These are phyloP conservation scores for Aricia agestis DNA, from an alignment of 1,140 invertebrate genomes.

Conservation along the genomic window DNA sequence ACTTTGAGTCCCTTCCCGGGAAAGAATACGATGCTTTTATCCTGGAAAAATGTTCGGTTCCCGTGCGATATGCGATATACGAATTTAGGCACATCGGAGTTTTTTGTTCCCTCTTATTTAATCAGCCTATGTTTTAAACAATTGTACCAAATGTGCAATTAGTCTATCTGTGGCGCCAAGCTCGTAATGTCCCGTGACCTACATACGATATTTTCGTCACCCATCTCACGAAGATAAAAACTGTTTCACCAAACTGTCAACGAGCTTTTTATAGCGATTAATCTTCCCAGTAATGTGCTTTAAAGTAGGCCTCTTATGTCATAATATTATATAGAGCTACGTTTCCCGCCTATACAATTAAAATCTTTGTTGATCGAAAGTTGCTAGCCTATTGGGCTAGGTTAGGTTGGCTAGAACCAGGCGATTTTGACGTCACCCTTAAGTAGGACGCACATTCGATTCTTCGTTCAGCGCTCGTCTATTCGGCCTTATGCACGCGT, in stretches of 20 bases:
- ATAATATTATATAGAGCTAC: background rate
- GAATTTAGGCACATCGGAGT: too few relatives aligned
- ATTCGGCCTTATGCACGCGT: slow-evolving; percentile 25
- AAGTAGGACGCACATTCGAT: background rate
- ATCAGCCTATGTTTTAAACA: too few relatives aligned
- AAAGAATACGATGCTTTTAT: too few relatives aligned
- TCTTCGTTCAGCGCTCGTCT: background rate
- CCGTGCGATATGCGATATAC: too few relatives aligned
- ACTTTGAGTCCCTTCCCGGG: too few relatives aligned
- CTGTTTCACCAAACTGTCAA: background rate
- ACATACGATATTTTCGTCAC: slow-evolving; percentile 24
- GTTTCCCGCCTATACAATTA: too few relatives aligned
- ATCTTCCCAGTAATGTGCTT: background rate
- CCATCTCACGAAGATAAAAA: background rate
- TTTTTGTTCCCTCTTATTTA: too few relatives aligned
- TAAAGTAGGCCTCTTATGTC: background rate
- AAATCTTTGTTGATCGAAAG: too few relatives aligned
- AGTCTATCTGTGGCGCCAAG: background rate
- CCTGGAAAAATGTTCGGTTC: too few relatives aligned
- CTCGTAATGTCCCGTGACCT: slow-evolving; percentile 39
- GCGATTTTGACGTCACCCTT: too few relatives aligned
- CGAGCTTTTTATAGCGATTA: background rate
- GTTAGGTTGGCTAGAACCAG: too few relatives aligned
- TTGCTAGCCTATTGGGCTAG: too few relatives aligned
- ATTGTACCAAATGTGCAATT: background rate